Evolutionary conservation across 2,113 vertebrate genomes (phyloP).

Genomic region (Prunella himalayana): DNA sequence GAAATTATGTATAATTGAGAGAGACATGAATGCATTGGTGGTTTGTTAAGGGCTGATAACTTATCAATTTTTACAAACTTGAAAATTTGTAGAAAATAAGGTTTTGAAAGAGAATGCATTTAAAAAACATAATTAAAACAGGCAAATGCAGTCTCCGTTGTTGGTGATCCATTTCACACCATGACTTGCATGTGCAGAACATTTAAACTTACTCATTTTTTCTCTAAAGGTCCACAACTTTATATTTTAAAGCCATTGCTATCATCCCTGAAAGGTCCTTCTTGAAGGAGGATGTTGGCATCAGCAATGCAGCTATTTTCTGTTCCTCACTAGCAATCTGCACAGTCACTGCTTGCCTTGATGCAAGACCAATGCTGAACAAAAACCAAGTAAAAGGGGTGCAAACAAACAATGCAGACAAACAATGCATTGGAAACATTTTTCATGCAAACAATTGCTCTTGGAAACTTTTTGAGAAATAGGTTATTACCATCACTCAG

Average conservation of each 20-base stretch:
- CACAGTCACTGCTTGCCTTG: neutral
- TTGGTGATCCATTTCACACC: neutral
- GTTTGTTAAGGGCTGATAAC: conserved; percentile 44
- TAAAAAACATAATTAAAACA: neutral
- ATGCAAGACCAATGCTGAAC: neutral
- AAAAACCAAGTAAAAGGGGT: neutral
- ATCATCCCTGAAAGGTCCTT: neutral
- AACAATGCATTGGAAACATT: neutral
- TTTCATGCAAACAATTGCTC: neutral
- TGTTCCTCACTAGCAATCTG: neutral
- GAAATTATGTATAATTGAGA: conserved; percentile 36
- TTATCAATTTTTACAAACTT: conserved; percentile 27
- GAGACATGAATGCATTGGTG: neutral
- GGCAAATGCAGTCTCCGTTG: neutral
- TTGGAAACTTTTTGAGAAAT: neutral
- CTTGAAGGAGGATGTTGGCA: neutral
- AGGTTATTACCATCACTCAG: neutral
- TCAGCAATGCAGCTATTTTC: neutral
- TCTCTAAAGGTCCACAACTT: neutral
- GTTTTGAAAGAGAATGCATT: neutral
- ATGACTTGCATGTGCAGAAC: neutral
- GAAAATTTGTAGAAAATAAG: neutral
- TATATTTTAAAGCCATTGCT: neutral
- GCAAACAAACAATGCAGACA: neutral
- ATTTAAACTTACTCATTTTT: neutral